These are phyloP conservation scores for Goniozus legneri DNA, from an alignment of 1,140 invertebrate genomes.

Conservation along the genomic window DNA sequence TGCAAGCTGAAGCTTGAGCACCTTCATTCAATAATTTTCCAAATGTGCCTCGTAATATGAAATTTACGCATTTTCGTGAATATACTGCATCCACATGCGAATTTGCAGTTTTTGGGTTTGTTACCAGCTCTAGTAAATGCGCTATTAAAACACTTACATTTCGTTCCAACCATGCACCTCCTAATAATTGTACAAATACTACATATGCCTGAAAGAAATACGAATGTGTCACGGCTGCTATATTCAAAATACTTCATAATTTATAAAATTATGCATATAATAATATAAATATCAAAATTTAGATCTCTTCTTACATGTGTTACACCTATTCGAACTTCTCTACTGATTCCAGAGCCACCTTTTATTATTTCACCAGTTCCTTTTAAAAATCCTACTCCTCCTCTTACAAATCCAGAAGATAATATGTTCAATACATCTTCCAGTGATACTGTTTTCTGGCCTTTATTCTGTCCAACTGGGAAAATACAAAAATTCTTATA, in stretches of 20 bases:
- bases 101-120: conserved; percentile 88
- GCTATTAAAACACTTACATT: conserved; percentile 81
- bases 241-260: conserved; percentile 15
- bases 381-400: conserved; percentile 92
- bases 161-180: conserved; percentile 89
- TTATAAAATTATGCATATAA: conserved; percentile 5
- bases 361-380: conserved; percentile 95
- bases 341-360: conserved; percentile 84
- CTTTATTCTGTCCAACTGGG: conserved; percentile 59
- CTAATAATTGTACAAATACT: conserved; percentile 88
- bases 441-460: conserved; percentile 66
- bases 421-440: conserved; percentile 90
- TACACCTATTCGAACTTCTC: conserved; percentile 94
- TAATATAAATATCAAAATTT: conserved; percentile 8
- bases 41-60: conserved; percentile 86
- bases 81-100: conserved; percentile 97
- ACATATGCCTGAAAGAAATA: conserved; percentile 91
- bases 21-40: conserved; percentile 95
- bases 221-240: no score
- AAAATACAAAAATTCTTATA: conserved; percentile 16
- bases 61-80: conserved; percentile 95
- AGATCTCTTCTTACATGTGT: conserved; percentile 72
- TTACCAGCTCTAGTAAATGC: conserved; percentile 89
- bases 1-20: conserved; percentile 91
- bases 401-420: conserved; percentile 91